Base-by-base conservation (phyloP, 1,140 invertebrate species). In the Neuroterus valhalla region DNA sequence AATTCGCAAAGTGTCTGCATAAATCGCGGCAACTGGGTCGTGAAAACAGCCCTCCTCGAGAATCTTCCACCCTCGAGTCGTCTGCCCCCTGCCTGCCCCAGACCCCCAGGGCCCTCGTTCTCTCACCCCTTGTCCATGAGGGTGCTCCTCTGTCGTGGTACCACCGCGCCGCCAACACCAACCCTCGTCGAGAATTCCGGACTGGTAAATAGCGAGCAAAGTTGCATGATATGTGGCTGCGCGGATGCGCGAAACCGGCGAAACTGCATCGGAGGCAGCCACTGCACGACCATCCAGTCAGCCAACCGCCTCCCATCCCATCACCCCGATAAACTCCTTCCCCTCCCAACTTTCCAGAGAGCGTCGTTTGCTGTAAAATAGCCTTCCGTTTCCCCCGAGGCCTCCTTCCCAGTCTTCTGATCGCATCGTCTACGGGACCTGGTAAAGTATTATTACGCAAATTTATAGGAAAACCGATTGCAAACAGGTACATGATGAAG, bases 211-310 rank as follows among this genome's bases (percentile, higher is more conserved):
- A 80, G 78, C 76, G 83, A 81, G 80, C 74, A 72, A 85, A 85
- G 76, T 85, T 84, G 74, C 73, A 79, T 85, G 82, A 85, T 84
- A 79, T 84, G 82, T 85, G 77, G 78, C 55, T 55, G 74, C 81
- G 68, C 81, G 79, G 81, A 82, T 83, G 82, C 77, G 72, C 78
- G 81, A 79, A 85, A 85, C 78, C 82, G 81, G 72, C 78, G 81
- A 79, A 85, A 85, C 78, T 83, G 81, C 82, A 81, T 81, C 77
- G 78, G 72, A 68, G 55, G 62, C 45, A 26, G 69, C 66, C 69
- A 68, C 50, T 70, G 55, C 21, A 55, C 52, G 52, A 55, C 52
- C 52, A 55, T 55, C 52, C 19, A 55, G 52, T 23, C 52, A 55
- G 19, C 52, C 52, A 55, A 55, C 52, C 23, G 52, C 52, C 21